Conservation (phyloP, 2,797 vertebrate species). For the Alauda arvensis region DNA sequence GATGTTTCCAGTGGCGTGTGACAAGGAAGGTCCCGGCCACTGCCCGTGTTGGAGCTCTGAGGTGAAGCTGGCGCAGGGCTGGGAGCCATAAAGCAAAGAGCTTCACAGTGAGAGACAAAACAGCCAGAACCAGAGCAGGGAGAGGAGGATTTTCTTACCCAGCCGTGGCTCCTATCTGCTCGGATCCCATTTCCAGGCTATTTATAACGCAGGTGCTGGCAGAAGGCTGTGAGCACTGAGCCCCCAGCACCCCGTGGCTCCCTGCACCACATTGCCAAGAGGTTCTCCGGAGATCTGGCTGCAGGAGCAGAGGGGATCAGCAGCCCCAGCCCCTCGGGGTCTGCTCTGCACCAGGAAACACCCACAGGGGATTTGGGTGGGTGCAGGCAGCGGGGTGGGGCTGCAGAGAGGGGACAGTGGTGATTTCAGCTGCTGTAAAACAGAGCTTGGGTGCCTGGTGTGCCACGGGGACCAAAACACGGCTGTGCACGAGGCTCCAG, state of each 20-base stretch:
- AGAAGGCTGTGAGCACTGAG: neutral
- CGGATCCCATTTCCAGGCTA: slow-evolving; percentile 19
- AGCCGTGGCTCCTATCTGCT: neutral
- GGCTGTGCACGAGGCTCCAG: neutral
- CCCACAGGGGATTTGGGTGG: neutral
- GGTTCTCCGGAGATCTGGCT: accelerated
- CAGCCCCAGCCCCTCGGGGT: neutral
- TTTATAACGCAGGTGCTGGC: neutral
- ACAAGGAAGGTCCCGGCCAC: neutral
- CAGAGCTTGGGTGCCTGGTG: neutral
- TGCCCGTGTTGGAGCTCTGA: neutral
- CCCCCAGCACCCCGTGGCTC: neutral
- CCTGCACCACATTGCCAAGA: neutral
- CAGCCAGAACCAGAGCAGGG: neutral
- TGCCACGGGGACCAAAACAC: accelerated
- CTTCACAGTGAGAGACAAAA: neutral
- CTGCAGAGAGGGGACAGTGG: neutral
- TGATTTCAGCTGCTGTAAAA: neutral
- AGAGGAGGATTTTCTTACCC: slow-evolving; percentile 38
- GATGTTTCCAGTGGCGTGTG: neutral
- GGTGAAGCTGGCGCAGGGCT: neutral
- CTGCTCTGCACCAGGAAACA: neutral
- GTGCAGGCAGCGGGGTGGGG: neutral
- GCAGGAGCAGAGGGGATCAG: neutral
- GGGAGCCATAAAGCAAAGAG: slow-evolving; percentile 25